phyloP scores from a whole-genome alignment of 2,797 vertebrate genomes.

The Urocyon cinereoargenteus region DNA sequence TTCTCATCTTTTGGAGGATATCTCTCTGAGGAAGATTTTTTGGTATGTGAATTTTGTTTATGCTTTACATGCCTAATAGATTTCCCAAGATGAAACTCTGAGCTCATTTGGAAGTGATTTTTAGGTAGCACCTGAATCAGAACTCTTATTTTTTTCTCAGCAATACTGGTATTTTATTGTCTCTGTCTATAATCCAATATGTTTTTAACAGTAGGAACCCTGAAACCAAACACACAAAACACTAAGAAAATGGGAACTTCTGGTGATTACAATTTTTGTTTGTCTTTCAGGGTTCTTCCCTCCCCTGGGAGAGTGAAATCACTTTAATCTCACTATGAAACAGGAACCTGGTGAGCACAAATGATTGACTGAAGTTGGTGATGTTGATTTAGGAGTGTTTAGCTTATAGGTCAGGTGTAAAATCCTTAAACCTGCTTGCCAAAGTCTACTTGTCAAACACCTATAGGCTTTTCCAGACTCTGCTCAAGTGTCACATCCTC shows the following conservation, averaged over 20 bases:
- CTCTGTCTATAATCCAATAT: constrained; percentile 75
- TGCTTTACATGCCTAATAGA: constrained; percentile 70
- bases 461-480: constrained; percentile 60
- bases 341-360: constrained; percentile 50
- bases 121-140: constrained; percentile 80
- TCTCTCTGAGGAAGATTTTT: constrained; percentile 55
- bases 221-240: constrained; percentile 73
- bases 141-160: constrained; percentile 80
- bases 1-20: neutral
- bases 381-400: constrained; percentile 69
- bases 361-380: constrained; percentile 66
- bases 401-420: constrained; percentile 67
- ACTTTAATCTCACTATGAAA: constrained; percentile 63
- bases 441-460: constrained; percentile 63
- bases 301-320: constrained; percentile 64
- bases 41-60: constrained; percentile 75
- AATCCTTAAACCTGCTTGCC: constrained; percentile 70
- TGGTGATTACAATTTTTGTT: constrained; percentile 68
- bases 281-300: constrained; percentile 58
- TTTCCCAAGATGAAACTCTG: constrained; percentile 68
- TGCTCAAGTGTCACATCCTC: constrained; percentile 61
- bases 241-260: constrained; percentile 74
- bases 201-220: constrained; percentile 75
- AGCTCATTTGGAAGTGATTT: constrained; percentile 79
- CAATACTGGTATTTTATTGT: constrained; percentile 77